Evolutionary conservation across 2,888 invertebrate species (phyloP), one percentile per base, ranked within the genome.

Genomic region (Nineta flava): DNA sequence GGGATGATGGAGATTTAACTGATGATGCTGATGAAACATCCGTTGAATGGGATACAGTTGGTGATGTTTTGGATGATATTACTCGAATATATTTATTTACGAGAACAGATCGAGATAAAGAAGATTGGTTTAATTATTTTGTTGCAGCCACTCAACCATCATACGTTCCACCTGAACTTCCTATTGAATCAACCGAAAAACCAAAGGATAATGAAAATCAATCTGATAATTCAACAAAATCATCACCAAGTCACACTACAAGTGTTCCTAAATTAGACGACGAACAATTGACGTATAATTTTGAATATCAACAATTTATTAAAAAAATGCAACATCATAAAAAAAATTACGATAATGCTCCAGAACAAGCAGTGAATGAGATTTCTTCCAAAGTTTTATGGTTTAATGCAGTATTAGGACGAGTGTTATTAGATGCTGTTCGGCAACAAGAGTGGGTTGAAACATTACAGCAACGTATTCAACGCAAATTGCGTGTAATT

Each of bases 31-130:
- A 44, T 2, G 44, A 44, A 10, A 44, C 19, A 9, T 44, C 19
- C 5, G 12, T 44, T 7, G 44, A 21, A 47, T 49, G 49, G 49
- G 45, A 49, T 19, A 45, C 34, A 12, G 21, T 32, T 21, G 45
- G 19, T 9, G 44, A 43, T 45, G 13, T 32, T 9, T 9, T 21
- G 13, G 31, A 43, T n/a, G 35, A 49, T 19, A 49, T 16, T 40
- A 49, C 51, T 10, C 46, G 50, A 38, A 57, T 83, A 52, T 77
- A 73, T 60, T 63, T 83, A 50, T 86, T 87, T 64, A 82, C 84
- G 3, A 72, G 92, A 52, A 85, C 88, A n/a, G 84, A 87, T 56
- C 71, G 91, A 48, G 90, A 92, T 60, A 94, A 94, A 65, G 91
- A 91, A 65, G 84, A 90, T 59, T 93, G 93, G 93, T 45, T 34